Evolutionary conservation across 2,888 invertebrate species (phyloP).

Genomic region (Drosophila macrothrix): DNA sequence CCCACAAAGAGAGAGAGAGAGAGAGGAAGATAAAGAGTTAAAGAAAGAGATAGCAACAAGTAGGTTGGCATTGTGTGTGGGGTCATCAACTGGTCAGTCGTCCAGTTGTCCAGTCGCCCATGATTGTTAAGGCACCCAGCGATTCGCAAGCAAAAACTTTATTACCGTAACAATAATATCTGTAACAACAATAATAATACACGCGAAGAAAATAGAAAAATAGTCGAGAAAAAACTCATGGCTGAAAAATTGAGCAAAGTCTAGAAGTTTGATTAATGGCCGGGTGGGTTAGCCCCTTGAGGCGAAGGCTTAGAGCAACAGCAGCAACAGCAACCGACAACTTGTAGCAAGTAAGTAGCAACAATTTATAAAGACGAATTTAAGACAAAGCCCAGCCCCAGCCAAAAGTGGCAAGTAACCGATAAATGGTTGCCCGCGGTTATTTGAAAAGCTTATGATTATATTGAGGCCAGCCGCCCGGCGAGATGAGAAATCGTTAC

Average conservation of each 20-base stretch:
- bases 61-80: slow-evolving; percentile 47
- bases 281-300: slow-evolving; percentile 26
- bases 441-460: slow-evolving; percentile 16
- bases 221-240: slow-evolving; percentile 4
- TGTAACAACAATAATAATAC: slow-evolving; percentile 50
- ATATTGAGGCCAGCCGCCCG: slow-evolving; percentile 40
- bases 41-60: background rate
- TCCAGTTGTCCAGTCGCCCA: slow-evolving; percentile 2
- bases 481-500: slow-evolving; percentile 30
- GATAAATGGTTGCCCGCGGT: slow-evolving; percentile 17
- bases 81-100: slow-evolving; percentile 53
- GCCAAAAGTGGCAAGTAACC: slow-evolving; percentile 18
- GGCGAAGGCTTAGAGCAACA: slow-evolving; percentile 29
- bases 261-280: slow-evolving; percentile 58
- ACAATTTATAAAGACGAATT: slow-evolving; percentile 30
- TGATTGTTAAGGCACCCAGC: slow-evolving; percentile 8
- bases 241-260: slow-evolving; percentile 43
- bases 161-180: slow-evolving; percentile 57
- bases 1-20: background rate
- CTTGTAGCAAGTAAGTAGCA: slow-evolving; percentile 20
- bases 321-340: background rate
- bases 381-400: slow-evolving; percentile 15
- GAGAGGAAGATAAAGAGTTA: slow-evolving; percentile 3
- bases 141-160: slow-evolving; percentile 30
- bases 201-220: slow-evolving; percentile 29